Evolutionary conservation across 2,797 vertebrate genomes (phyloP), one percentile per base, ranked within the genome.

Genomic region (Aplochiton taeniatus): DNA sequence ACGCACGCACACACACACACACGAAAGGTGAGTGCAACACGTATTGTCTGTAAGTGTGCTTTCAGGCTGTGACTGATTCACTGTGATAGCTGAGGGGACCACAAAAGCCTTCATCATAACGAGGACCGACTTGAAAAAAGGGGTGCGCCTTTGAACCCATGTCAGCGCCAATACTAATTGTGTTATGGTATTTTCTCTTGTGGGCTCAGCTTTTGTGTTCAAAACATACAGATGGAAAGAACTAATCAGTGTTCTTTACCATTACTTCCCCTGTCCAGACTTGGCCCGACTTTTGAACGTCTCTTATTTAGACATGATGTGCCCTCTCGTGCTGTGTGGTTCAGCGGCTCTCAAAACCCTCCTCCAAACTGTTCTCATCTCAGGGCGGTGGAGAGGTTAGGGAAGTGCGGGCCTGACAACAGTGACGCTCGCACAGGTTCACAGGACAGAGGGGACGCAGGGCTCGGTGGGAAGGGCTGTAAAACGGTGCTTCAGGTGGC

Each of bases 401-500:
- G 31, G 31, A 31, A 31, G 2, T 6, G 6, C 31, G 31, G 31
- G 31, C 31, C 31, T 31, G 31, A 31, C 31, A 31, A 31, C 3
- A 31, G 31, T 31, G 31, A 31, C 31, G 31, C 31, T 6, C 31
- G 31, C 31, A 6, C 31, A 31, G 31, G 31, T 31, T 31, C 31
- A 31, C 31, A 31, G 31, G 31, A 31, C 31, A 3, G 31, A 31
- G 31, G 31, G 72, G 73, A 74, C 72, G 60, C 18, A 79, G 68
- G 49, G 59, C 73, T 69, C 79, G 79, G 52, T 56, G 9, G 61
- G 76, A 80, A 75, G 80, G 80, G 84, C 74, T 78, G 72, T 63
- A 61, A 79, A 83, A 85, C 72, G 45, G 75, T 31, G 67, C 80
- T 78, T 84, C 77, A 77, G 70, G 74, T 72, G 13, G 72, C 76